These are phyloP conservation scores for Centruroides vittatus DNA, from an alignment of 1,140 invertebrate species.

Conservation along the genomic window DNA sequence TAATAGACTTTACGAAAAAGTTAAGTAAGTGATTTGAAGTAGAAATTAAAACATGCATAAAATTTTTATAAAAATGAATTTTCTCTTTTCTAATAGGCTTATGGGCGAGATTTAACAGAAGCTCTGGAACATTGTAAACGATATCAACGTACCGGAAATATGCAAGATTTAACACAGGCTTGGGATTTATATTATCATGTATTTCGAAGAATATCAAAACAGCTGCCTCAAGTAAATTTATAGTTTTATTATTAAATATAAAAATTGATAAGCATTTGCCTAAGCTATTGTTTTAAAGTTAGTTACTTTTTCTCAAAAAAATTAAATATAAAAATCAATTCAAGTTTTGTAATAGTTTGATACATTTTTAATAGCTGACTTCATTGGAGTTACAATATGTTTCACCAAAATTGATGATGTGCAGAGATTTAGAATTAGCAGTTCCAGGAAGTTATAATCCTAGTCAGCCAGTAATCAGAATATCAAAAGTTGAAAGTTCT, in stretches of 20 bases:
- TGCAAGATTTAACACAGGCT: conserved; percentile 85
- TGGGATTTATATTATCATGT: conserved; percentile 99
- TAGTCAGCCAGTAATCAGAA: conserved; percentile 66
- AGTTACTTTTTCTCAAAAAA: conserved; percentile 12
- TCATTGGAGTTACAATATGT: conserved; percentile 82
- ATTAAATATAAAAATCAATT: conserved; percentile 6
- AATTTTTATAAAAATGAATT: neutral
- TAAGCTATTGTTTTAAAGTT: conserved; percentile 26
- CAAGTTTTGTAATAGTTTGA: conserved; percentile 3
- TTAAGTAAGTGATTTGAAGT: too few relatives aligned
- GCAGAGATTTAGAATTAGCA: conserved; percentile 82
- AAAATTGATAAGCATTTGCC: too few relatives aligned
- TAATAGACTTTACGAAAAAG: too few relatives aligned
- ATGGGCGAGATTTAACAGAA: conserved; percentile 82
- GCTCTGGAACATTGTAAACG: conserved; percentile 85
- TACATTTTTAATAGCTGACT: conserved; percentile 26
- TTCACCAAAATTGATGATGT: conserved; percentile 75
- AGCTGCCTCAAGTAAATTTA: conserved; percentile 57
- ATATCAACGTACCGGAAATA: conserved; percentile 50
- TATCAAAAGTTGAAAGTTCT: conserved; percentile 65
- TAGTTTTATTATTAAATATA: neutral
- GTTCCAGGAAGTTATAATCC: conserved; percentile 91
- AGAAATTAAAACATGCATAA: too few relatives aligned
- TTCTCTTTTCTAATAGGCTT: conserved; percentile 40
- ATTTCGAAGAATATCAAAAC: conserved; percentile 83